phyloP scores from a whole-genome alignment of 2,888 invertebrate genomes.

The Harpalus rubripes region DNA sequence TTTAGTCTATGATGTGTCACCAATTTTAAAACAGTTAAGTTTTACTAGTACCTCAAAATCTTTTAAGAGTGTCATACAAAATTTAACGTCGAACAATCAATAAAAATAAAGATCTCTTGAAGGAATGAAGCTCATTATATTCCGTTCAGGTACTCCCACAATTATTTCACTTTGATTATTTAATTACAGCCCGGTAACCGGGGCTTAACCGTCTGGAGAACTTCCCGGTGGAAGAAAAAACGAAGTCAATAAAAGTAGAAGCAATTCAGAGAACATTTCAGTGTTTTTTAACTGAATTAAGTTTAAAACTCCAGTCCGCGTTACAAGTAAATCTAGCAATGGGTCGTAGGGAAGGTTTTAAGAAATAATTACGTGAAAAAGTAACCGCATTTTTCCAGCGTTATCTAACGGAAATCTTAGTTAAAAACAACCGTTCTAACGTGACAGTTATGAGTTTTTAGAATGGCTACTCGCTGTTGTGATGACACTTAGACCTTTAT shows the following conservation, averaged over 20 bases:
- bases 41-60: constrained; percentile 6
- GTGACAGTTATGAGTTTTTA: constrained; percentile 63
- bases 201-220: not conserved
- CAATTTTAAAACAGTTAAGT: constrained; percentile 22
- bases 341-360: constrained; percentile 36
- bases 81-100: not conserved
- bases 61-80: not conserved
- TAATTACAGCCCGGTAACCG: constrained; percentile 18
- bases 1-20: constrained; percentile 33
- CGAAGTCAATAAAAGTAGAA: constrained; percentile 42
- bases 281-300: constrained; percentile 52
- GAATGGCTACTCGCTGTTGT: constrained; percentile 59
- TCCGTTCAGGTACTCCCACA: constrained; percentile 6
- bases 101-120: constrained; percentile 2
- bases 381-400: constrained; percentile 55
- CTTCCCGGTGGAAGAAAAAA: not conserved
- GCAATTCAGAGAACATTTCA: constrained; percentile 51
- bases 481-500: constrained; percentile 47
- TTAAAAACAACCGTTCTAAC: constrained; percentile 58
- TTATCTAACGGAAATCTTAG: constrained; percentile 63
- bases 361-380: constrained; percentile 65
- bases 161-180: constrained; percentile 32
- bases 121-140: not conserved
- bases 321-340: constrained; percentile 46
- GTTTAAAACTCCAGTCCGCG: constrained; percentile 43